Conservation (phyloP, 2,888 invertebrate genomes). For the Nudaria mundana region DNA sequence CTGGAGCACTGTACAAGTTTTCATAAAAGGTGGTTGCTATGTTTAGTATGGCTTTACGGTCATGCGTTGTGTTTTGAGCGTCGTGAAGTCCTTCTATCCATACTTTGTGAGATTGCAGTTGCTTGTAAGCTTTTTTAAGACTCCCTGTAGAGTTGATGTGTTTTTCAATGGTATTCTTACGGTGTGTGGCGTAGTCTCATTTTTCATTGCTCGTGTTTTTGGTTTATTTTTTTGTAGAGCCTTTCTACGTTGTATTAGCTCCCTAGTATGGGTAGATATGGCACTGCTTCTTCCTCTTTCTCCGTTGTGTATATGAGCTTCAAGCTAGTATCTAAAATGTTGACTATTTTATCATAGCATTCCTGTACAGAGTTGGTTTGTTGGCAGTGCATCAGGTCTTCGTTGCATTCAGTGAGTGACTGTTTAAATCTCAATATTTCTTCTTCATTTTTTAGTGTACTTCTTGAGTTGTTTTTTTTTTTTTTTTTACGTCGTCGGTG, state of each 20-base stretch:
- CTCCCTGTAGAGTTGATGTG: neutral
- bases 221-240: neutral
- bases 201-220: neutral
- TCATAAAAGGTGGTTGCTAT: too few species aligned
- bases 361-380: neutral
- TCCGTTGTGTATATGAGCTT: neutral
- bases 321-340: neutral
- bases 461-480: neutral
- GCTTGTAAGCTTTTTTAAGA: neutral
- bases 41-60: too few species aligned
- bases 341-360: neutral
- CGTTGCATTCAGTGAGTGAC: neutral
- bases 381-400: neutral
- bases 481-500: too few species aligned
- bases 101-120: neutral
- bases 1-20: neutral
- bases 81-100: constrained; percentile 1
- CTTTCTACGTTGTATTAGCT: neutral
- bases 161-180: neutral
- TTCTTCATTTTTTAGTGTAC: neutral
- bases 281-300: neutral
- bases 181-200: neutral
- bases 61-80: too few species aligned
- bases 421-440: neutral
- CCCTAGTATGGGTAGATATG: neutral